Percentiles rank a stretch among this genome's conserved stretches.
phyloP scores from a whole-genome alignment of 1,140 invertebrate genomes.

The Lasaia peninsularis region DNA sequence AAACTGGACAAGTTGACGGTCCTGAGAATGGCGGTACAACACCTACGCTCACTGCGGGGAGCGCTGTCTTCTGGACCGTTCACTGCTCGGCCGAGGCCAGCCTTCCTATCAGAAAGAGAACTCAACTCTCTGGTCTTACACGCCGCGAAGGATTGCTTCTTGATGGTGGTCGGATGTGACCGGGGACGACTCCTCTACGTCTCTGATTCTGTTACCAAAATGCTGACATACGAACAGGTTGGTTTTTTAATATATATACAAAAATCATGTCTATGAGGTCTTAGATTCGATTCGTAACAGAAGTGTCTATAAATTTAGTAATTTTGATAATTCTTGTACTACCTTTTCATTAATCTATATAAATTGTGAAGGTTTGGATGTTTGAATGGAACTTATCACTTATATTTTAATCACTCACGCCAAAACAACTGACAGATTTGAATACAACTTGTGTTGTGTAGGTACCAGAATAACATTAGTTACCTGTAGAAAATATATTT shows the following conservation, averaged over 20 bases:
- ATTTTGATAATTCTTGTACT: too few relatives aligned
- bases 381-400: too few relatives aligned
- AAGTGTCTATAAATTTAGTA: too few relatives aligned
- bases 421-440: too few relatives aligned
- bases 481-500: too few relatives aligned
- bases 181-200: constrained; percentile 93
- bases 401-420: too few relatives aligned
- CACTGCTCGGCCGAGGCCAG: constrained; percentile 81
- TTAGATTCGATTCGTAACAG: too few relatives aligned
- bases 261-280: too few relatives aligned
- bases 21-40: constrained; percentile 95
- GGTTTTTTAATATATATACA: constrained; percentile 13
- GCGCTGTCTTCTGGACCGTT: constrained; percentile 50
- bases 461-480: too few relatives aligned
- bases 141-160: constrained; percentile 93
- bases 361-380: too few relatives aligned
- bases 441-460: too few relatives aligned
- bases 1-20: constrained; percentile 97
- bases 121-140: constrained; percentile 88
- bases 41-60: constrained; percentile 80
- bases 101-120: constrained; percentile 93
- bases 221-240: constrained; percentile 92
- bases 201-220: constrained; percentile 91
- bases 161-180: constrained; percentile 96
- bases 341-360: too few relatives aligned